Percentiles rank a stretch among this genome's conserved stretches.
These are phyloP conservation scores for Copidosoma floridanum DNA, from an alignment of 1,140 invertebrate genomes.

Conservation along the genomic window DNA sequence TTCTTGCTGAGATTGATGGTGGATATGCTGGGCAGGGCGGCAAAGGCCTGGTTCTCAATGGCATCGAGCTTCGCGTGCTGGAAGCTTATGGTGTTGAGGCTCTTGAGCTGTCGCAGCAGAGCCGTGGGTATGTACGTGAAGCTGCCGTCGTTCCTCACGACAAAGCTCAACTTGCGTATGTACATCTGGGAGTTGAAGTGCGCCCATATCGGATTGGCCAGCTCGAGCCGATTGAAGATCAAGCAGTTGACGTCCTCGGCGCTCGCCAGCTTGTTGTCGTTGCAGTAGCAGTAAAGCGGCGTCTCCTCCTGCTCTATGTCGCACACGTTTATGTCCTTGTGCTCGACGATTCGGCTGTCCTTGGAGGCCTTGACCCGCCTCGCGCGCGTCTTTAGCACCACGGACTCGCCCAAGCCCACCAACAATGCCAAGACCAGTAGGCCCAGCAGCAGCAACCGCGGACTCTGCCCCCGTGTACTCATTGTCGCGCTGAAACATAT, in stretches of 20 bases:
- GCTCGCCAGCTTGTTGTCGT: conserved; percentile 39
- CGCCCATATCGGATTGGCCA: conserved; percentile 67
- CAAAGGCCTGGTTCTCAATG: conserved; percentile 67
- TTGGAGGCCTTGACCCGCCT: no score
- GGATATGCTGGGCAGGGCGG: conserved; percentile 66
- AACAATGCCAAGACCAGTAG: conserved; percentile 30
- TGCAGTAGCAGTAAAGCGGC: conserved; percentile 56
- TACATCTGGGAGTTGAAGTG: conserved; percentile 70
- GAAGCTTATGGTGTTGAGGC: conserved; percentile 66
- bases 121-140: conserved; percentile 69
- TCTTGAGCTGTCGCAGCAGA: conserved; percentile 64
- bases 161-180: conserved; percentile 67
- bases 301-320: conserved; percentile 43
- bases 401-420: conserved; percentile 27
- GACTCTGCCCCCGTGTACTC: conserved; percentile 25
- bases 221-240: conserved; percentile 65
- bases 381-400: conserved; percentile 31
- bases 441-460: conserved; percentile 29
- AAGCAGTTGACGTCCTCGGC: conserved; percentile 60
- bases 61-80: conserved; percentile 70
- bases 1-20: conserved; percentile 68
- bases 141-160: conserved; percentile 64
- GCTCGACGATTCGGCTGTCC: conserved; percentile 31
- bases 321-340: conserved; percentile 53
- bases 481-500: conserved; percentile 34